Evolutionary conservation across 2,797 vertebrate genomes (phyloP).

Genomic region (Parotocinclus haroldoi): DNA sequence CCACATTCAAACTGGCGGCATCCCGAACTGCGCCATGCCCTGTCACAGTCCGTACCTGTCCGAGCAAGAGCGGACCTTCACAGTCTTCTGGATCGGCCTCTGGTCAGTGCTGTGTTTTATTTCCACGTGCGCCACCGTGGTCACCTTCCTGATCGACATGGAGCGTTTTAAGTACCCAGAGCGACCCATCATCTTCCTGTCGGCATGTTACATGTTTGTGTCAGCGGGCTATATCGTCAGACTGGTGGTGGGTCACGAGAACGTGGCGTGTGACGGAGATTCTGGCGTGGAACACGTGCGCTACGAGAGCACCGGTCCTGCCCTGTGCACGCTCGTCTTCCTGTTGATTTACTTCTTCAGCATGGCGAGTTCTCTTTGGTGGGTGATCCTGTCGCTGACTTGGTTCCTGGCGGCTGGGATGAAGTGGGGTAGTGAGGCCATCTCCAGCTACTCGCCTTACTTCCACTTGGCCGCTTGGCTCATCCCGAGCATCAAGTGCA

Average conservation of each 20-base stretch:
- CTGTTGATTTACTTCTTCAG: slow-evolving; percentile 85
- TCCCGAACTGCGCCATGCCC: slow-evolving; percentile 83
- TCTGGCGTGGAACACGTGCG: slow-evolving; percentile 73
- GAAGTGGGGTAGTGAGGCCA: slow-evolving; percentile 89
- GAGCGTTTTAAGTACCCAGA: slow-evolving; percentile 89
- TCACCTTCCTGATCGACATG: slow-evolving; percentile 89
- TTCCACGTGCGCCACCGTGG: slow-evolving; percentile 86
- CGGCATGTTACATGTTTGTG: slow-evolving; percentile 89
- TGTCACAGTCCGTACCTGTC: slow-evolving; percentile 88
- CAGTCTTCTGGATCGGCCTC: slow-evolving; percentile 86
- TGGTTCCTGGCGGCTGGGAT: slow-evolving; percentile 87
- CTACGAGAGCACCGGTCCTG: slow-evolving; percentile 81
- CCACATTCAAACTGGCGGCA: slow-evolving; percentile 81
- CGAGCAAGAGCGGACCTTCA: slow-evolving; percentile 83
- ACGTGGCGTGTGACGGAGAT: slow-evolving; percentile 78
- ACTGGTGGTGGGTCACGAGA: slow-evolving; percentile 84
- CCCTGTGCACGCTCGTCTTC: slow-evolving; percentile 85
- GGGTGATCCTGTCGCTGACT: slow-evolving; percentile 85
- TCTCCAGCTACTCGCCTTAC: slow-evolving; percentile 82
- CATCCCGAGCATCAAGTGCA: slow-evolving; percentile 83
- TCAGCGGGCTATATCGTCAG: slow-evolving; percentile 84
- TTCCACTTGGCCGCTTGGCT: slow-evolving; percentile 87
- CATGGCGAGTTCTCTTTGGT: slow-evolving; percentile 90
- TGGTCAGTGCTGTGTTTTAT: slow-evolving; percentile 90
- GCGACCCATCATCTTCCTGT: slow-evolving; percentile 89